Evolutionary conservation across 2,797 vertebrate species (phyloP).

Genomic region (Natrix natrix): DNA sequence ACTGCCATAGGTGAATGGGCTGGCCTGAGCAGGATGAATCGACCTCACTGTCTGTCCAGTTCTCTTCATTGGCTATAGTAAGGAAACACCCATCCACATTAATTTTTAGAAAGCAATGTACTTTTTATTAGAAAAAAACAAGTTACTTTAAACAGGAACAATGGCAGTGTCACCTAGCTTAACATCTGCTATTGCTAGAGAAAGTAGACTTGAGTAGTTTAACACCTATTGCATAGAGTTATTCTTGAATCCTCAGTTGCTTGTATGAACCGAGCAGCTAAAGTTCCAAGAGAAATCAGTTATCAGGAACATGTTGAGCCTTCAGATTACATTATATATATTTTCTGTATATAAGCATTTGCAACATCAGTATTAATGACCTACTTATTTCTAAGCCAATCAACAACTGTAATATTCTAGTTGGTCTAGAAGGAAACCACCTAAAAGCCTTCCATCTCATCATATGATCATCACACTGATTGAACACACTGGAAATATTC

Average conservation of each 20-base stretch:
- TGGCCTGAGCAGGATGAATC: constrained; percentile 93
- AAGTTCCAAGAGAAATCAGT: background rate
- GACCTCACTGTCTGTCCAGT: constrained; percentile 85
- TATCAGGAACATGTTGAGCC: background rate
- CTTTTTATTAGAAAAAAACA: background rate
- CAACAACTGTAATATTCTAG: background rate
- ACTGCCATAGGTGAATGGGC: constrained; percentile 98
- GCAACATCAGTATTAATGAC: background rate
- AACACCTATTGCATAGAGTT: background rate
- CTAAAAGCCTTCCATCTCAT: background rate
- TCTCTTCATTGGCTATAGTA: constrained; percentile 69
- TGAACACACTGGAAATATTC: background rate
- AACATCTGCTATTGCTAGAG: background rate
- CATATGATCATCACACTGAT: background rate
- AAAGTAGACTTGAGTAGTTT: background rate
- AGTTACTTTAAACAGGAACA: background rate
- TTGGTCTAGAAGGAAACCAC: background rate
- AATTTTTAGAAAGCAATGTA: background rate
- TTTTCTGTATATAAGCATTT: background rate
- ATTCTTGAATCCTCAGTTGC: background rate
- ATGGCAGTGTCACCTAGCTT: background rate
- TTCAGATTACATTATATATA: background rate
- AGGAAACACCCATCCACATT: background rate
- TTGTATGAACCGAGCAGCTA: background rate
- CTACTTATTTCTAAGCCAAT: background rate